These are phyloP conservation scores for Ahaetulla prasina DNA, from an alignment of 2,113 vertebrate genomes.

Conservation along the genomic window DNA sequence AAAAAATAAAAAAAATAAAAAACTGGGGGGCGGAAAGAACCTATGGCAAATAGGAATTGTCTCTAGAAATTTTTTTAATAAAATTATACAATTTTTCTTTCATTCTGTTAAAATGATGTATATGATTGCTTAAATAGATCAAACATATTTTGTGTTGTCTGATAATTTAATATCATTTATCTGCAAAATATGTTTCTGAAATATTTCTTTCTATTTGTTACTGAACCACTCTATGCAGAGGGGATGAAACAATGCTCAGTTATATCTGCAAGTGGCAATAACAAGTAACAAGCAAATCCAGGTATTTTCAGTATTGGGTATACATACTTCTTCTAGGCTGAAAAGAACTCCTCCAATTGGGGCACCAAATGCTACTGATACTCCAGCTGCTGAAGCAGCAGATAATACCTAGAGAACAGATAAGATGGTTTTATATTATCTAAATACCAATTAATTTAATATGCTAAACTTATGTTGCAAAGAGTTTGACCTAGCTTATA, in stretches of 20 bases:
- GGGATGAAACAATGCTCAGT: not conserved
- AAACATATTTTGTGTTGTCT: not conserved
- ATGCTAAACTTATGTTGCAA: not conserved
- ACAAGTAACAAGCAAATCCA: constrained; percentile 2
- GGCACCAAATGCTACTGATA: constrained; percentile 97
- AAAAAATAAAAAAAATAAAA: no score
- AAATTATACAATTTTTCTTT: not conserved
- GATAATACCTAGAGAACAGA: constrained; percentile 82
- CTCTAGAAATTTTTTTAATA: not conserved
- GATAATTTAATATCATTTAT: not conserved
- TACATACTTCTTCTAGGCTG: constrained; percentile 91
- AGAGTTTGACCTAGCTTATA: not conserved
- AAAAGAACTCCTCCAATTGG: constrained; percentile 98
- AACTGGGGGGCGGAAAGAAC: not conserved
- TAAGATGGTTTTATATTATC: rapidly evolving
- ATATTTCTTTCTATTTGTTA: not conserved
- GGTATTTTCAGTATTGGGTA: constrained; percentile 1
- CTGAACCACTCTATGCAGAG: not conserved
- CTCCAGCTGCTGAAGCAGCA: constrained; percentile 94
- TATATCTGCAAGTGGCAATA: not conserved
- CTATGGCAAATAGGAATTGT: not conserved
- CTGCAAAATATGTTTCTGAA: not conserved
- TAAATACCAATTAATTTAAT: not conserved
- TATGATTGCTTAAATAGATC: not conserved
- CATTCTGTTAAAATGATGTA: not conserved